Evolutionary conservation across 2,888 invertebrate genomes (phyloP).

Genomic region (Branchipolynoe longqiensis): DNA sequence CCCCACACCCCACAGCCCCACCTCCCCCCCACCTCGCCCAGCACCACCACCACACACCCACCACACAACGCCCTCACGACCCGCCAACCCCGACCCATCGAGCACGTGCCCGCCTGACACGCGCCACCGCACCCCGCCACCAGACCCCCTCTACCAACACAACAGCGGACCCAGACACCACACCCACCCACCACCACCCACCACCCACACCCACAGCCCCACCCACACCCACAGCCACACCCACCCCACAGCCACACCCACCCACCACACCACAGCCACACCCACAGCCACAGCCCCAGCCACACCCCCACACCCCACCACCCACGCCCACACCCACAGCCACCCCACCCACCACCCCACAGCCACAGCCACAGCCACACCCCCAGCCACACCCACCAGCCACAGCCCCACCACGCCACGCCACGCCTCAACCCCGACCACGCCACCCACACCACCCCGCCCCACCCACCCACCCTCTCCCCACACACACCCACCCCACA

Average conservation of each 20-base stretch:
- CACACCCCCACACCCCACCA: neutral
- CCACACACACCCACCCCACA: too few relatives aligned
- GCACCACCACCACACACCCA: too few relatives aligned
- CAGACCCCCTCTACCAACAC: conserved; percentile 30
- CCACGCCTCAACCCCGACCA: too few relatives aligned
- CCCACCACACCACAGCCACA: neutral
- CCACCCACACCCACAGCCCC: neutral
- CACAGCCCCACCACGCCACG: too few relatives aligned
- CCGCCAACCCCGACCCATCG: too few relatives aligned
- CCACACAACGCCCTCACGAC: too few relatives aligned
- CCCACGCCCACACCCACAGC: neutral
- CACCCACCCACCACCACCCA: neutral
- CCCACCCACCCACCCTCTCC: too few relatives aligned
- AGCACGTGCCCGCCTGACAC: too few relatives aligned
- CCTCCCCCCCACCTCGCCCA: too few relatives aligned
- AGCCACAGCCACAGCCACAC: neutral
- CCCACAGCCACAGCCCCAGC: neutral
- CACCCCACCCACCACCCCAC: neutral
- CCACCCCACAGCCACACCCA: conserved; percentile 12
- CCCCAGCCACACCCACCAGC: neutral
- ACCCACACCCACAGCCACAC: neutral
- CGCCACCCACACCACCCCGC: too few relatives aligned
- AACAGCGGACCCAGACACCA: neutral
- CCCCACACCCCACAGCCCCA: too few relatives aligned
- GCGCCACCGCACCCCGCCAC: too few relatives aligned